A percentile compares a stretch with the other conserved stretches of the same genome.
phyloP scores from a whole-genome alignment of 1,140 invertebrate genomes.

The Zaprionus gabonicus region DNA sequence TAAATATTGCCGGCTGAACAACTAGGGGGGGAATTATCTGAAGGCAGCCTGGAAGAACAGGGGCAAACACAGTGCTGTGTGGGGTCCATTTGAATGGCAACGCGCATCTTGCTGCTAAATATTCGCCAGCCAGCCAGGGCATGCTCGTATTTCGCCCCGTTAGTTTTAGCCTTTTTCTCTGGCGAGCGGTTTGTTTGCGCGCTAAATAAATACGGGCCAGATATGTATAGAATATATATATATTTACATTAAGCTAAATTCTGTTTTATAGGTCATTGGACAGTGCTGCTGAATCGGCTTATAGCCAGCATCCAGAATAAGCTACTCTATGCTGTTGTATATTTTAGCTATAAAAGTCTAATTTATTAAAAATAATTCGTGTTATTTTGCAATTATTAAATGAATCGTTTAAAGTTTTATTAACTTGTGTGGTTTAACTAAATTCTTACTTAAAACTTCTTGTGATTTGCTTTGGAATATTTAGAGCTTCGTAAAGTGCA shows the following conservation, averaged over 20 bases:
- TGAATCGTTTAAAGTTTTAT: not conserved
- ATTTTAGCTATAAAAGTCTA: too few relatives aligned
- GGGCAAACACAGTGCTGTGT: not conserved
- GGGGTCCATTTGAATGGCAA: constrained; percentile 15
- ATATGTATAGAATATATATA: not conserved
- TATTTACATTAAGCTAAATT: not conserved
- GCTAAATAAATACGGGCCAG: not conserved
- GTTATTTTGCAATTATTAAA: not conserved
- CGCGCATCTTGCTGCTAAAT: constrained; percentile 15
- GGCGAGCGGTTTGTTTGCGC: not conserved
- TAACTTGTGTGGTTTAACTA: too few relatives aligned
- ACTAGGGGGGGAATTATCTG: constrained; percentile 30
- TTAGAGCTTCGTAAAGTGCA: not conserved
- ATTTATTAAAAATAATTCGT: too few relatives aligned
- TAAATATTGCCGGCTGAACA: constrained; percentile 45
- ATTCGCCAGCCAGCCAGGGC: not conserved
- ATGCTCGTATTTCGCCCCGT: not conserved
- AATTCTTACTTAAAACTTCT: too few relatives aligned
- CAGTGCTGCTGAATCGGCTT: constrained; percentile 1
- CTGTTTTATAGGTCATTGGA: constrained; percentile 1
- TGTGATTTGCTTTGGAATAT: not conserved
- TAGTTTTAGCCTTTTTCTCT: not conserved
- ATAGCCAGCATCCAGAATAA: not conserved
- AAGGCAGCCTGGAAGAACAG: constrained; percentile 23
- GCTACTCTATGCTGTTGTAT: too few relatives aligned